Base-by-base conservation (phyloP, 2,113 vertebrate species). In the Prunella fulvescens region DNA sequence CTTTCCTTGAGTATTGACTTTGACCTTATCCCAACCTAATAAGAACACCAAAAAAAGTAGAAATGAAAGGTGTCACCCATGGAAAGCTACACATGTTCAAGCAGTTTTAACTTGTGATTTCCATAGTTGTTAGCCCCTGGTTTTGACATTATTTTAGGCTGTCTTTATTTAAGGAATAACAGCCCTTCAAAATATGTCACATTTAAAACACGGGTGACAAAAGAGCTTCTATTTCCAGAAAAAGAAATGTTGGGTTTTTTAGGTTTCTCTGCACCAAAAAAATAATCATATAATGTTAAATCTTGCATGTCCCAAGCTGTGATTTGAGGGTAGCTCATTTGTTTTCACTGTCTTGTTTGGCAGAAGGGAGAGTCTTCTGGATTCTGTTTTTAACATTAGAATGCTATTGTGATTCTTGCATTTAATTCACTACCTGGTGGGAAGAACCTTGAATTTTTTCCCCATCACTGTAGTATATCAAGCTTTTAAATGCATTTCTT, bases 101-200 rank as follows among this genome's bases (percentile, higher is more conserved):
- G 71, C 61, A 45, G 25, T 47, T 87, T 69, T 66, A 80, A 66
- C 54, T 80, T 85, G 92, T 51, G 60, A 62, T 85, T 96, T 88
- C 62, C 12, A 2, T n/a, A 70, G 79, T 3, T 85, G 87, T 82
- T 92, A 88, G 62, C 67, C 85, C 22, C 20, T 58, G 56, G 19
- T 93, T 92, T 93, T 93, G 81, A 78, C 81, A 78, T 94, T 88
- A 61, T 86, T 96, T 90, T 85, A 80, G 58, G 35, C 67, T 92
- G 37, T 69, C 77, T 89, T 91, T 92, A 92, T 79, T 95, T 93
- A 87, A 93, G 62, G 81, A 85, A 82, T 90, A 85, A 66, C 93
- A 91, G 19, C 66, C 33, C 70, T 96, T 95, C 87, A 90, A 91
- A 95, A 88, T 85, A 91, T 81, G 81, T 76, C 73, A 89, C 33